Evolutionary conservation across 2,113 vertebrate species (phyloP).

Genomic region (Austrofundulus limnaeus): DNA sequence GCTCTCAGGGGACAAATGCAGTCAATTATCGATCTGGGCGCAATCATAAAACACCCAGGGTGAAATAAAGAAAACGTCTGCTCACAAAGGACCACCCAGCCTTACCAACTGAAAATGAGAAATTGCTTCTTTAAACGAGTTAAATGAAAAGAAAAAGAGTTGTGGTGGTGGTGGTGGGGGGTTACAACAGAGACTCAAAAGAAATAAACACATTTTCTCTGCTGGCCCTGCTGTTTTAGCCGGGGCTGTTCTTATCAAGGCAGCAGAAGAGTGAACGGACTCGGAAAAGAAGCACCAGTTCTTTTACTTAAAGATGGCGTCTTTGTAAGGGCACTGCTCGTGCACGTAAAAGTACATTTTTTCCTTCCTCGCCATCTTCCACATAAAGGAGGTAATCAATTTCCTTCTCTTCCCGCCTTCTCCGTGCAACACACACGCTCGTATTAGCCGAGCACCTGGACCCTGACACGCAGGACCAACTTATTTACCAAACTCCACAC

Average conservation of each 20-base stretch:
- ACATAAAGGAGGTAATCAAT: conserved; percentile 54
- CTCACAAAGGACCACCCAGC: conserved; percentile 40
- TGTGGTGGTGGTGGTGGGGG: not conserved
- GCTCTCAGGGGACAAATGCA: conserved; percentile 50
- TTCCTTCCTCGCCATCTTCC: conserved; percentile 29
- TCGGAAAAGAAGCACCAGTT: conserved; percentile 30
- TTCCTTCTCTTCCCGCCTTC: conserved; percentile 26
- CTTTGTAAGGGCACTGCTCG: conserved; percentile 10
- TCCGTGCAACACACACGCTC: conserved; percentile 34
- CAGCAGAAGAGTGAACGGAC: conserved; percentile 40
- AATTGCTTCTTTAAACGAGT: conserved; percentile 45
- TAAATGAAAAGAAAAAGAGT: conserved; percentile 30
- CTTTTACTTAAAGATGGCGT: conserved; percentile 28
- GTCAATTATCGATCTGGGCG: conserved; percentile 64
- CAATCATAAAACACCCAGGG: conserved; percentile 51
- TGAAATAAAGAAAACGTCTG: conserved; percentile 55
- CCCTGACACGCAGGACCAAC: conserved; percentile 50
- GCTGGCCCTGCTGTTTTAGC: conserved; percentile 31
- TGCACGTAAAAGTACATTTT: conserved; percentile 23
- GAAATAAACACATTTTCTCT: conserved; percentile 44
- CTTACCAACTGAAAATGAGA: conserved; percentile 42
- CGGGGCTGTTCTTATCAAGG: conserved; percentile 43
- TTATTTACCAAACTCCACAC: conserved; percentile 50
- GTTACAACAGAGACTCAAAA: conserved; percentile 17
- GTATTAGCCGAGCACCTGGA: conserved; percentile 32